Conservation (phyloP, 2,888 invertebrate genomes). For the Yponomeuta plumbellus region DNA sequence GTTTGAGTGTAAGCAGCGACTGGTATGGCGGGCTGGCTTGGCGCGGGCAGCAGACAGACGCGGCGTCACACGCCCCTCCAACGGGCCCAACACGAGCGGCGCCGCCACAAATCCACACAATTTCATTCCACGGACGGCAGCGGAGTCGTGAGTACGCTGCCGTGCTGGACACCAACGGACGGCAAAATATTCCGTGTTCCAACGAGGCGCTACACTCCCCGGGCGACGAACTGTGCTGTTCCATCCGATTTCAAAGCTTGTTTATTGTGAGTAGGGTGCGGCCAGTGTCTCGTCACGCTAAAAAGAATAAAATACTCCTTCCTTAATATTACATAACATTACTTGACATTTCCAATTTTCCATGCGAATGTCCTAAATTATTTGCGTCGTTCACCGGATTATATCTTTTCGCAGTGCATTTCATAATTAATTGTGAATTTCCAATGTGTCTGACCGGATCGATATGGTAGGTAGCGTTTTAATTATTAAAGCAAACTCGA, state of each 20-base stretch:
- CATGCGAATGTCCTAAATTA: background rate
- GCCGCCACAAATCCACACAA: background rate
- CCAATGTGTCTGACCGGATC: too few relatives aligned
- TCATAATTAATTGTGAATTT: too few relatives aligned
- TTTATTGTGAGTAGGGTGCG: background rate
- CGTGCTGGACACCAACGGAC: background rate
- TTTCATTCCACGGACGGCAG: constrained; percentile 5
- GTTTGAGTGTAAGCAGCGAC: constrained; percentile 5
- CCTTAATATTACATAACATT: background rate
- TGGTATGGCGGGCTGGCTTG: background rate
- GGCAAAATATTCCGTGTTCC: background rate
- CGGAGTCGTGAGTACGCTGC: background rate
- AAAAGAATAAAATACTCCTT: background rate
- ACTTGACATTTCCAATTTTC: background rate
- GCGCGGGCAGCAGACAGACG: background rate
- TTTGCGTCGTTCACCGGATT: background rate
- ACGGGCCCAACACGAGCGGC: background rate
- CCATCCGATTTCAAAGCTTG: background rate
- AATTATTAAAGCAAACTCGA: background rate
- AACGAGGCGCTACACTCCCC: background rate
- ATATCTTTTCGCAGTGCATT: background rate
- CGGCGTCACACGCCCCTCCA: constrained; percentile 6
- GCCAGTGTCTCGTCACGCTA: background rate
- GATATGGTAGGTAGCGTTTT: too few relatives aligned
- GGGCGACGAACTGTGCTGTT: background rate